Percentiles rank a stretch among this genome's conserved stretches.
These are phyloP conservation scores for Agriotes lineatus DNA, from an alignment of 2,888 invertebrate species.

Conservation along the genomic window DNA sequence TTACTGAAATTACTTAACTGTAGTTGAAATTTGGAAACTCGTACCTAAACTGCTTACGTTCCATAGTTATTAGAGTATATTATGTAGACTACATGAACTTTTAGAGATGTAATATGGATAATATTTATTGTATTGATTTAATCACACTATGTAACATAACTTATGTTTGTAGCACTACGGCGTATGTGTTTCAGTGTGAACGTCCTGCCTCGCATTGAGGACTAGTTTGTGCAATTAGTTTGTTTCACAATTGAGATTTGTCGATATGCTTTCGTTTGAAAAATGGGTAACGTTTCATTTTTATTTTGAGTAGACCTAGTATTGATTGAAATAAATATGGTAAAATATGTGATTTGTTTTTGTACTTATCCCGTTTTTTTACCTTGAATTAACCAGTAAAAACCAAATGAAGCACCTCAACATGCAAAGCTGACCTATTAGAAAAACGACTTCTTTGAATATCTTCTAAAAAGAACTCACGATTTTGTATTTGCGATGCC, in stretches of 20 bases:
- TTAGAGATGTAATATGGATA: constrained; percentile 18
- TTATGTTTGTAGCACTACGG: constrained; percentile 29
- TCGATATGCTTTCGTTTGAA: constrained; percentile 36
- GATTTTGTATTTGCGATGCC: no score
- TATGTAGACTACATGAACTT: not conserved
- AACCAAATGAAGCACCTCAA: no score
- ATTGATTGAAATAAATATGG: constrained; percentile 31
- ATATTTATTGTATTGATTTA: constrained; percentile 33
- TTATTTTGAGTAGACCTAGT: constrained; percentile 39
- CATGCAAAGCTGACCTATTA: no score
- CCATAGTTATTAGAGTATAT: constrained; percentile 14
- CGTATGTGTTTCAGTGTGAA: constrained; percentile 21
- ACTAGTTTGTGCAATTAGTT: constrained; percentile 34
- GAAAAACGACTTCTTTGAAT: no score
- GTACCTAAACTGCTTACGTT: constrained; percentile 29
- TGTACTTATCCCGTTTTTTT: no score
- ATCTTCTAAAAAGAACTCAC: no score
- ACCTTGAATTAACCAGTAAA: no score
- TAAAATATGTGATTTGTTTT: not conserved
- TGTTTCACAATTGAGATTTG: constrained; percentile 24
- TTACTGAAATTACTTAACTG: constrained; percentile 8
- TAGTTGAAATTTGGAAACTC: constrained; percentile 21
- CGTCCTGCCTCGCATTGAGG: constrained; percentile 16
- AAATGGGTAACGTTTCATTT: constrained; percentile 33
- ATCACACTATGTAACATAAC: constrained; percentile 29